Conservation (phyloP, 1,140 invertebrate species). For the Eueides isabella region DNA sequence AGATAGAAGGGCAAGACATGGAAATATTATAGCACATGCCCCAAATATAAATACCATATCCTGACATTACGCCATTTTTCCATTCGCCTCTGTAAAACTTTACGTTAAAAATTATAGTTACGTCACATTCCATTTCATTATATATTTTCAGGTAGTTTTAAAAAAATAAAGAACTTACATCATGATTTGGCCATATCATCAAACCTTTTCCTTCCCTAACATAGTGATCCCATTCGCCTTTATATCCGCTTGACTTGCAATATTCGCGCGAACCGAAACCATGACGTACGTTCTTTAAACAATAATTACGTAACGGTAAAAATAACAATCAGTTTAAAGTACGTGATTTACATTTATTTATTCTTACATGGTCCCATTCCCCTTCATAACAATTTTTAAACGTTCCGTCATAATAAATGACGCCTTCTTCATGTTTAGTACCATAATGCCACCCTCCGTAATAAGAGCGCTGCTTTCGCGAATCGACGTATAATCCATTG, state of each 20-base stretch:
- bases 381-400: conserved; percentile 68
- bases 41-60: conserved; percentile 83
- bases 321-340: neutral
- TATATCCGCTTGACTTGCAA: conserved; percentile 74
- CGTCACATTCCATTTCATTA: neutral
- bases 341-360: neutral
- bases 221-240: conserved; percentile 81
- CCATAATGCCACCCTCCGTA: conserved; percentile 80
- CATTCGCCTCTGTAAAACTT: conserved; percentile 83
- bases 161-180: conserved; percentile 64
- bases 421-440: conserved; percentile 76
- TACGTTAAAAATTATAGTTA: neutral
- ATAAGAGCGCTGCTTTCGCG: conserved; percentile 75
- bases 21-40: conserved; percentile 77
- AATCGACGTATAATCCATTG: conserved; percentile 79
- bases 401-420: conserved; percentile 59
- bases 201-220: conserved; percentile 80
- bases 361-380: conserved; percentile 69
- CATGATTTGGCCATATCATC: conserved; percentile 82
- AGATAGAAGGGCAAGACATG: conserved; percentile 78
- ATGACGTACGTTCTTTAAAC: conserved; percentile 72
- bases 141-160: neutral
- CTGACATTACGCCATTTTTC: conserved; percentile 82
- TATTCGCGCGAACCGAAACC: conserved; percentile 81
- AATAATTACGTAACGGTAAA: neutral